Base-by-base conservation (phyloP, 2,888 invertebrate genomes). In the Mythimna albipuncta region DNA sequence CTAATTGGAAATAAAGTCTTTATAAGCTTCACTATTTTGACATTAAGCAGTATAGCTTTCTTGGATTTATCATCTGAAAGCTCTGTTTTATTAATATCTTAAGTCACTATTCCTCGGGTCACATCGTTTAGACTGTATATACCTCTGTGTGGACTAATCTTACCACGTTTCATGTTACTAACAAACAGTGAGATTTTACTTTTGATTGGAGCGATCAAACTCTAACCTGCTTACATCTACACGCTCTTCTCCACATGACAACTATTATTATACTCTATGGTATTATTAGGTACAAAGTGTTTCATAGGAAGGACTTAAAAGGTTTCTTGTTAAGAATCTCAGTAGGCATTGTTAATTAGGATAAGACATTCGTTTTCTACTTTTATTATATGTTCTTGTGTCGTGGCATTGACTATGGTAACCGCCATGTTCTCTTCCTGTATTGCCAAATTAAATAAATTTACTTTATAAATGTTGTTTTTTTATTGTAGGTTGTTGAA, bases 391-490 rank as follows among this genome's bases (percentile, higher is more conserved):
- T 65, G 54, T 44, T 54, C 19, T 13, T 70, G 11, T 66, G 50
- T 55, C 35, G 63, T 70, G 66, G 63, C 54, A 44, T 54, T 64
- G 47, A 35, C 55, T 38, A 38, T 63, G 26, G 59, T 50, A 21
- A 32, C 21, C 47, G 61, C 69, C 52, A 77, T 54, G 35, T 64
- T 71, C 47, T 66, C 47, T 75, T 72, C 69, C 71, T 81, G 72
- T 79, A 57, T 55, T 71, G 55, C 59, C 74, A 69, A 81, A 80
- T 71, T 78, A 35, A 84, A 84, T 85, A 85, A 85, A 85, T 68
- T 75, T 61, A 74, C 73, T 69, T 64, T 52, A 58, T 64, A 74
- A 72, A 70, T 69, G 77, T 86, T 84, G 82, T 85, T 85, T 84
- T 32, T 70, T 79, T 71, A 58, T 72, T 78, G 9, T 71, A 71